phyloP scores from a whole-genome alignment of 2,113 vertebrate genomes.

The Gnathonemus longibarbis region DNA sequence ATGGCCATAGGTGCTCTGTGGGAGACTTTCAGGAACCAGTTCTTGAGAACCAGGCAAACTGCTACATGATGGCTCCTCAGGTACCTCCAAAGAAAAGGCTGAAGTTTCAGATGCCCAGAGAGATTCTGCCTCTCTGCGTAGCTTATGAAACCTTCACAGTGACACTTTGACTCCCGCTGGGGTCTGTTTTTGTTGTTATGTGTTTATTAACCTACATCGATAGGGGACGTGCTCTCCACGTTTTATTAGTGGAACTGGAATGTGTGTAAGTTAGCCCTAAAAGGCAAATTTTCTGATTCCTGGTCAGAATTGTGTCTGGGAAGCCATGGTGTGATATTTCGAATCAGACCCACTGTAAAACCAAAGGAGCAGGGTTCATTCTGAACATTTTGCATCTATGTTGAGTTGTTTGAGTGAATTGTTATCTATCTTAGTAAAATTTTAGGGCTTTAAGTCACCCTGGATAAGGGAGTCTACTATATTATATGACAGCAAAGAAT shows the following conservation, averaged over 20 bases:
- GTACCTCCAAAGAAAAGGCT: conserved; percentile 24
- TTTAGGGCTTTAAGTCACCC: not conserved
- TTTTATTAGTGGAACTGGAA: conserved; percentile 10
- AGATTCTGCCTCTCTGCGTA: not conserved
- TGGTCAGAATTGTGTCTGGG: not conserved
- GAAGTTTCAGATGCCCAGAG: not conserved
- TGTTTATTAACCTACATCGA: conserved; percentile 10
- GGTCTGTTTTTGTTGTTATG: conserved; percentile 7
- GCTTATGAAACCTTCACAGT: not conserved
- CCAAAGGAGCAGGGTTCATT: not conserved
- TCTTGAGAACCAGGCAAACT: conserved; percentile 24
- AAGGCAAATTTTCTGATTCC: not conserved
- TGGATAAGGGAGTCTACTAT: not conserved
- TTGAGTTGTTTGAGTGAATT: not conserved
- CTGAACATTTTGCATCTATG: not conserved
- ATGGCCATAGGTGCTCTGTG: conserved; percentile 10
- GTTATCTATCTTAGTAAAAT: not conserved
- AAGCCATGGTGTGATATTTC: not conserved
- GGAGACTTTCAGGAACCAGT: conserved; percentile 31
- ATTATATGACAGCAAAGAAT: not conserved
- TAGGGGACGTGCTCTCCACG: not conserved
- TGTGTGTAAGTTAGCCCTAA: not conserved
- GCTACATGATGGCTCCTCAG: conserved; percentile 49
- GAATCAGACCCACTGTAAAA: not conserved
- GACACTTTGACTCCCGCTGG: not conserved